Evolutionary conservation across 1,140 invertebrate genomes (phyloP).

Genomic region (Halictus rubicundus): DNA sequence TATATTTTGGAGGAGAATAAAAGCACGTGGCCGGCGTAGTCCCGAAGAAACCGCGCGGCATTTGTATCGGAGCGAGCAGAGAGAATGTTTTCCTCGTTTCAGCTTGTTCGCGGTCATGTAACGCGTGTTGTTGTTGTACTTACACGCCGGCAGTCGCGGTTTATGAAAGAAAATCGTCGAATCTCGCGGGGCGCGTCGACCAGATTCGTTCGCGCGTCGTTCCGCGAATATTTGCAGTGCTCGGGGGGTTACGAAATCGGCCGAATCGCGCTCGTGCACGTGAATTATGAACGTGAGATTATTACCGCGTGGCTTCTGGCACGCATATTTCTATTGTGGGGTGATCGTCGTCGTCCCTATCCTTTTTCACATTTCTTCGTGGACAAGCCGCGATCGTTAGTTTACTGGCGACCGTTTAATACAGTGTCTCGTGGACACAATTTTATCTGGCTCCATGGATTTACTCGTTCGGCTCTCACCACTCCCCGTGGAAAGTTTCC

Average conservation of each 20-base stretch:
- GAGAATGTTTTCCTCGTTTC: not conserved
- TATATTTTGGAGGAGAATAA: not conserved
- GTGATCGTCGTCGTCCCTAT: conserved; percentile 2
- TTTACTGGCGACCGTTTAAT: not conserved
- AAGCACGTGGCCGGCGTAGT: conserved; percentile 4
- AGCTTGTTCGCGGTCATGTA: not conserved
- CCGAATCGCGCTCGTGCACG: conserved; percentile 48
- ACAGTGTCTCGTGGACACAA: conserved; percentile 1
- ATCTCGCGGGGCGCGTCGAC: not conserved
- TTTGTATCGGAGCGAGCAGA: no score
- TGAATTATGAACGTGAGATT: conserved; percentile 62
- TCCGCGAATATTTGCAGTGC: conserved; percentile 19
- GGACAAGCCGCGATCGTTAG: no score
- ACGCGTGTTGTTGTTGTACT: not conserved
- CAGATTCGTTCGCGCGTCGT: conserved; percentile 14
- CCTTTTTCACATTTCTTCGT: conserved; percentile 18
- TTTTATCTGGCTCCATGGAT: not conserved
- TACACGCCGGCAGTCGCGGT: not conserved
- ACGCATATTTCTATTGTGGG: conserved; percentile 41
- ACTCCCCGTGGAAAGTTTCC: not conserved
- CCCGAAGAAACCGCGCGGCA: not conserved
- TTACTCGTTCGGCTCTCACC: not conserved
- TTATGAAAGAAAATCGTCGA: no score
- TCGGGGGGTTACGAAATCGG: conserved; percentile 38
- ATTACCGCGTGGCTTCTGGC: conserved; percentile 38